phyloP scores from a whole-genome alignment of 64 coral and sea anemone genomes.

The Cladopsammia gracilis region DNA sequence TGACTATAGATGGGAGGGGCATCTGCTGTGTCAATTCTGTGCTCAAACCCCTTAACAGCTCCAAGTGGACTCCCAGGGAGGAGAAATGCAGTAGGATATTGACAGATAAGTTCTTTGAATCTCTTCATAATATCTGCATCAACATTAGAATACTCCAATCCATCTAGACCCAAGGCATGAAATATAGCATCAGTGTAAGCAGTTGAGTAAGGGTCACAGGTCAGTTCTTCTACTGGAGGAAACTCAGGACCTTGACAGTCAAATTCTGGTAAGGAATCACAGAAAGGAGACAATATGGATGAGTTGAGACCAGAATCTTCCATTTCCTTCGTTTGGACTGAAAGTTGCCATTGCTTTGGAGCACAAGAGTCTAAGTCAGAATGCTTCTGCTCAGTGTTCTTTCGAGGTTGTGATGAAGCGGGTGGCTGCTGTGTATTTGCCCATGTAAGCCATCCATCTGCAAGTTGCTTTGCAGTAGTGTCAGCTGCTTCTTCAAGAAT shows the following conservation, averaged over 20 bases:
- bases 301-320: conserved; percentile 25
- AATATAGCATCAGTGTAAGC: neutral
- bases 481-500: conserved; percentile 19
- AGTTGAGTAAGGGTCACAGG: neutral
- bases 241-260: neutral
- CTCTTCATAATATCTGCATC: no score
- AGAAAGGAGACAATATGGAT: neutral
- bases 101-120: no score
- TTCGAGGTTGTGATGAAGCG: neutral
- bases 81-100: no score
- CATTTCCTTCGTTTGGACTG: conserved; percentile 30
- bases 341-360: conserved; percentile 7
- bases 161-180: neutral
- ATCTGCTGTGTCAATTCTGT: no score
- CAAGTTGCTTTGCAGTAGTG: neutral
- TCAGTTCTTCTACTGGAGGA: neutral
- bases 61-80: no score
- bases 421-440: neutral
- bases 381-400: neutral
- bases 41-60: no score
- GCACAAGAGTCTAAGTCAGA: neutral
- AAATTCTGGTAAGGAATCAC: neutral
- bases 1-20: no score
- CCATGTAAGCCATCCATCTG: conserved; percentile 19
- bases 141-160: neutral